phyloP scores from a whole-genome alignment of 2,113 vertebrate species.

The Tragelaphus imberbis region DNA sequence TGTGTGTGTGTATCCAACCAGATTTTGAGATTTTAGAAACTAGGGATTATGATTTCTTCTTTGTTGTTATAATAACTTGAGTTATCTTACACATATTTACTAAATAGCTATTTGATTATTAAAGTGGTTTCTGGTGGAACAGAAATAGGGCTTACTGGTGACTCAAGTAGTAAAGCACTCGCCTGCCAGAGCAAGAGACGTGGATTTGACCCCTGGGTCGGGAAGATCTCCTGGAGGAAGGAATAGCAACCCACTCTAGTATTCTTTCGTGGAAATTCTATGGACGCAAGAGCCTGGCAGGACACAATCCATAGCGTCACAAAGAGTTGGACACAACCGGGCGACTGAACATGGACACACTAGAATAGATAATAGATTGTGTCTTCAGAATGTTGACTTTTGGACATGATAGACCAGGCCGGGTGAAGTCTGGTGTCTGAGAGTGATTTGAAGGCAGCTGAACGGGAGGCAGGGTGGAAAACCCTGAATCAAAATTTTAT shows the following conservation, averaged over 20 bases:
- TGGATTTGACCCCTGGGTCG: fast-evolving
- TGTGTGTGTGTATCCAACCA: neutral
- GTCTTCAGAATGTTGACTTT: neutral
- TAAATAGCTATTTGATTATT: neutral
- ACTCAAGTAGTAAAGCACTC: fast-evolving
- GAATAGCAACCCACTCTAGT: neutral
- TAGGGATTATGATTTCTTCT: neutral
- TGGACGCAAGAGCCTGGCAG: fast-evolving
- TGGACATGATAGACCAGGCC: neutral
- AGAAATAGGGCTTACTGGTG: neutral
- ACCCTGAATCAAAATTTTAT: neutral
- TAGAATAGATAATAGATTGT: neutral
- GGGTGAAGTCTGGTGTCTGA: neutral
- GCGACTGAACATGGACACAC: fast-evolving
- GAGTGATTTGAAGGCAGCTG: neutral
- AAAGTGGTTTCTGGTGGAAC: neutral
- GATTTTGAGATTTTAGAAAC: neutral
- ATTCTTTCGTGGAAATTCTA: neutral
- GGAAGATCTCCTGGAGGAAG: neutral
- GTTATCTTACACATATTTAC: neutral
- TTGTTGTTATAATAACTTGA: neutral
- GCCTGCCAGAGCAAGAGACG: neutral
- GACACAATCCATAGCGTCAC: fast-evolving
- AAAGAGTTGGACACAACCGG: neutral
- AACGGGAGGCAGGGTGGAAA: neutral